These are phyloP conservation scores for Chromoteleia sp. DNA, from an alignment of 2,888 invertebrate genomes.

Conservation along the genomic window DNA sequence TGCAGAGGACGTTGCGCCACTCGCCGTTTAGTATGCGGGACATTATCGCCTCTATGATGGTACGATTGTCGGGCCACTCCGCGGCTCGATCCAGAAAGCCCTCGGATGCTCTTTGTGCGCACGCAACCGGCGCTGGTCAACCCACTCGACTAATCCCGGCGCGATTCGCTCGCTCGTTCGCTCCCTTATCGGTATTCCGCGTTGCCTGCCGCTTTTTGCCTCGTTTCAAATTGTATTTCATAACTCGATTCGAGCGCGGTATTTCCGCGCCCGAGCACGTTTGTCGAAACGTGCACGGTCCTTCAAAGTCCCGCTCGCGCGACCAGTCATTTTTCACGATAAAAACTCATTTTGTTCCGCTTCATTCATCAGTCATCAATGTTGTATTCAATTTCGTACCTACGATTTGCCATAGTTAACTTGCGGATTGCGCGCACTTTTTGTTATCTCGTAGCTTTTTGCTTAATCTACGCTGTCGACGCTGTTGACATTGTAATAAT, in stretches of 20 bases:
- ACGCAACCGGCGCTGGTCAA: constrained; percentile 48
- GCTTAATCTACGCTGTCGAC: too few species aligned
- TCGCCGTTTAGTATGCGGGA: constrained; percentile 80
- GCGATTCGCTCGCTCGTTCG: constrained; percentile 67
- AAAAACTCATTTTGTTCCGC: constrained; percentile 35
- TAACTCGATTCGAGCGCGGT: constrained; percentile 71
- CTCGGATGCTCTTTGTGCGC: constrained; percentile 61
- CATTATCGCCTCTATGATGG: constrained; percentile 79
- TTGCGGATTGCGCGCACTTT: too few species aligned
- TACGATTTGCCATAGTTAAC: constrained; percentile 27
- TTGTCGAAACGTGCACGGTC: constrained; percentile 38
- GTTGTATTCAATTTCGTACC: constrained; percentile 42
- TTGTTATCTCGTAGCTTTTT: too few species aligned
- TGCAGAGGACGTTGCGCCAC: constrained; percentile 74
- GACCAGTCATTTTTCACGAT: constrained; percentile 21
- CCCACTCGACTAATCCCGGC: constrained; percentile 74
- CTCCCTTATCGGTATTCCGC: constrained; percentile 78
- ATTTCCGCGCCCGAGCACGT: constrained; percentile 55
- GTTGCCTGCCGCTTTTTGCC: constrained; percentile 77
- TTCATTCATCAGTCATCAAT: constrained; percentile 41
- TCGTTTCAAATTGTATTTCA: constrained; percentile 76
- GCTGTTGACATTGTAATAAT: too few species aligned
- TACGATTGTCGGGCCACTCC: constrained; percentile 79
- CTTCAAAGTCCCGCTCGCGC: constrained; percentile 1
- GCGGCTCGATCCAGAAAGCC: constrained; percentile 73